Evolutionary conservation across 23 tunicate genomes (phyloP).

Genomic region (Trididemnum nubilum): DNA sequence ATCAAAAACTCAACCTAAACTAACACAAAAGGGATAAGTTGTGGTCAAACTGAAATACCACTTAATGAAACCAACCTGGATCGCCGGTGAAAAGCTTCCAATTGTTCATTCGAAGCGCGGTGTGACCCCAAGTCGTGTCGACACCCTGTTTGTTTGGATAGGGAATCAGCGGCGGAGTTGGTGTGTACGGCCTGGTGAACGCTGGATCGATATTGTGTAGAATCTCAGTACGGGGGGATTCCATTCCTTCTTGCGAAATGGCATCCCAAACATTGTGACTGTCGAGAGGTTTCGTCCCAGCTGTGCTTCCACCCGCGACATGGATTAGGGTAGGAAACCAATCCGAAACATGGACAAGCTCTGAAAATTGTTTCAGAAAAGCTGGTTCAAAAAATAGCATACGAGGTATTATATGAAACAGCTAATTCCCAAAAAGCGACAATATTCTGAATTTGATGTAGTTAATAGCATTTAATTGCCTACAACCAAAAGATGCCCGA

Average conservation of each 20-base stretch:
- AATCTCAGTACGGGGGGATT: conserved; percentile 72
- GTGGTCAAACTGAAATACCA: too few relatives aligned
- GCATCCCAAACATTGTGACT: conserved; percentile 86
- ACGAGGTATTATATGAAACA: too few relatives aligned
- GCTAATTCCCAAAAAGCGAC: too few relatives aligned
- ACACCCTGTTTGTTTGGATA: conserved; percentile 74
- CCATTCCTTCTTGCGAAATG: conserved; percentile 19
- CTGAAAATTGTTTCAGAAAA: too few relatives aligned
- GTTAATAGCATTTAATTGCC: too few relatives aligned
- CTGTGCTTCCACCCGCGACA: conserved; percentile 69
- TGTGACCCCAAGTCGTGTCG: conserved; percentile 67
- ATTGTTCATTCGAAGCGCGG: conserved; percentile 74
- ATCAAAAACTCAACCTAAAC: too few relatives aligned
- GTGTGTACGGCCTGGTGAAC: conserved; percentile 52
- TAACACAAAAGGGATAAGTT: too few relatives aligned
- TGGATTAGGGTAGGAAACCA: conserved; percentile 98
- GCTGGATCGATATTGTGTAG: conserved; percentile 92
- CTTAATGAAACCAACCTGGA: too few relatives aligned
- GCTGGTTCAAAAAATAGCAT: too few relatives aligned
- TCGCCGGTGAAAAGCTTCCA: conserved; percentile 97
- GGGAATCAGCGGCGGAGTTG: conserved; percentile 64
- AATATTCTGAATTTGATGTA: too few relatives aligned
- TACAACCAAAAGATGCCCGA: too few relatives aligned
- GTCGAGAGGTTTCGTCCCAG: conserved; percentile 89
- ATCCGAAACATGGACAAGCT: conserved; percentile 89